Evolutionary conservation across 2,113 vertebrate genomes (phyloP).

Genomic region (Lophura nycthemera): DNA sequence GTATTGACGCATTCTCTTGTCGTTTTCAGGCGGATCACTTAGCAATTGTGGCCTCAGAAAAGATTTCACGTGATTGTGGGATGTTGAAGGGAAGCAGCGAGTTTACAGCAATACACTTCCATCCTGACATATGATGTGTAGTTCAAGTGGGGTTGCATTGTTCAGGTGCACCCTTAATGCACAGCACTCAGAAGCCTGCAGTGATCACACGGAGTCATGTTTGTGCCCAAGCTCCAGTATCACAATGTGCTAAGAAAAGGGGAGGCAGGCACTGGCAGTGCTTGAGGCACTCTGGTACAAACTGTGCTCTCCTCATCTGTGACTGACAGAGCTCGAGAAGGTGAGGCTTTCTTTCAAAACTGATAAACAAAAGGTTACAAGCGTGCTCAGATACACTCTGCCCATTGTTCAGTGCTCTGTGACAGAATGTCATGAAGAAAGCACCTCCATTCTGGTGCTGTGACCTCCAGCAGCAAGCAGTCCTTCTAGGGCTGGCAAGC

Average conservation of each 20-base stretch:
- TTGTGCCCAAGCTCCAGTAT: not conserved
- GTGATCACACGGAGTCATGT: not conserved
- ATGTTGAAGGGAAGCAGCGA: not conserved
- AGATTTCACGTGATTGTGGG: not conserved
- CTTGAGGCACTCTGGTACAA: not conserved
- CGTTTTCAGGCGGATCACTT: not conserved
- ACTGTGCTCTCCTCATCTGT: not conserved
- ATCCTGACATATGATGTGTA: not conserved
- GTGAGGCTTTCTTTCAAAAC: not conserved
- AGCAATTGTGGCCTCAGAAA: not conserved
- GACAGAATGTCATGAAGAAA: not conserved
- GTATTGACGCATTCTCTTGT: not conserved
- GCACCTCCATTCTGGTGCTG: not conserved
- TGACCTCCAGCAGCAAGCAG: conserved; percentile 3
- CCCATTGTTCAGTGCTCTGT: not conserved
- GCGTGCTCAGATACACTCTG: not conserved
- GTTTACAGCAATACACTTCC: not conserved
- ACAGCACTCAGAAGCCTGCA: not conserved
- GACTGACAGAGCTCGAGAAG: conserved; percentile 31
- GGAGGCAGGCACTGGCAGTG: not conserved
- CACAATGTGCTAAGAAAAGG: not conserved
- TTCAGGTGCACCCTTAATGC: not conserved
- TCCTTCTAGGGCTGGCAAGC: not conserved
- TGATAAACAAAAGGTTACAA: not conserved
- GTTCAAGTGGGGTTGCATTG: not conserved